These are phyloP conservation scores for Calycopis cecrops DNA, from an alignment of 1,140 invertebrate genomes.

Conservation along the genomic window DNA sequence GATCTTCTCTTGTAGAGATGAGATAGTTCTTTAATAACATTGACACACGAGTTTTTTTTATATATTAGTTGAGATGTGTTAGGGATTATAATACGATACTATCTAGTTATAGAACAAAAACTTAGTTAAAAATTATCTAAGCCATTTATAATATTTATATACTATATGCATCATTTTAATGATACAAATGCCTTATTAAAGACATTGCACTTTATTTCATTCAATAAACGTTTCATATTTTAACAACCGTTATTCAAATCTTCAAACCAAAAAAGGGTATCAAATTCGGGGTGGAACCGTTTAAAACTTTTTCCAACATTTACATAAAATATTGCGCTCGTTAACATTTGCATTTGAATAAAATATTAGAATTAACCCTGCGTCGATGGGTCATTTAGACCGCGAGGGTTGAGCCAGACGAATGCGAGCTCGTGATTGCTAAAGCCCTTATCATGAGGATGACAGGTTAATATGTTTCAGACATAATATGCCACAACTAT, in stretches of 20 bases:
- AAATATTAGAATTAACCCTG: constrained; percentile 25
- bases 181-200: too few relatives aligned
- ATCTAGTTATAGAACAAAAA: too few relatives aligned
- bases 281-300: not conserved
- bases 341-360: constrained; percentile 22
- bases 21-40: too few relatives aligned
- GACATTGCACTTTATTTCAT: too few relatives aligned
- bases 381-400: constrained; percentile 44
- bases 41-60: too few relatives aligned
- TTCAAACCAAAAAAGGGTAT: not conserved
- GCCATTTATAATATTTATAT: too few relatives aligned
- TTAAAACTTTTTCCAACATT: constrained; percentile 27
- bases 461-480: constrained; percentile 42
- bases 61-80: too few relatives aligned
- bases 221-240: too few relatives aligned
- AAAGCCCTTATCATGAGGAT: constrained; percentile 38
- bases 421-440: constrained; percentile 39
- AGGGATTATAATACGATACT: too few relatives aligned
- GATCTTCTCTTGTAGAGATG: too few relatives aligned
- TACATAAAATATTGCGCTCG: constrained; percentile 41
- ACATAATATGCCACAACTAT: constrained; percentile 9
- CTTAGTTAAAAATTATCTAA: too few relatives aligned
- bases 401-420: constrained; percentile 50
- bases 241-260: constrained; percentile 4
- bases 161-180: too few relatives aligned